phyloP scores from a whole-genome alignment of 92 coral and sea anemone genomes.

The Hydrozoanthus gracilis region DNA sequence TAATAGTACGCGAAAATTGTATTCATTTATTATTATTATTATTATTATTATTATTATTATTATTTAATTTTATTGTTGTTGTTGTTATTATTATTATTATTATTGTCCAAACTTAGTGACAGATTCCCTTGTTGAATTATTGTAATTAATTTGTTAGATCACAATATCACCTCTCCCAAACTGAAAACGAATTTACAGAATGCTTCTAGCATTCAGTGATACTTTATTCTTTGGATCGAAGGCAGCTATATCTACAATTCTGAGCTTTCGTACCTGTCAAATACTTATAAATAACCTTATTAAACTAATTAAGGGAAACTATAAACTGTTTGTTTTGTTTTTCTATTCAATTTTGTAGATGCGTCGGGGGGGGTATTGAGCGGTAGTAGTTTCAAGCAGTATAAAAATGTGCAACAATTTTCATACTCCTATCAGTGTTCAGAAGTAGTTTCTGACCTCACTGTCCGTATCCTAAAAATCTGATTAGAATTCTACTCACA shows the following conservation, averaged over 20 bases:
- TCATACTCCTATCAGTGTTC: constrained; percentile 5
- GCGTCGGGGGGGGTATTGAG: constrained; percentile 9
- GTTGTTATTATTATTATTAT: not conserved
- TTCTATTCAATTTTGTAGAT: constrained; percentile 1
- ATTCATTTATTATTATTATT: too few species aligned
- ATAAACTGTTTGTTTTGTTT: constrained; percentile 1
- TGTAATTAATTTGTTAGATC: constrained; percentile 1
- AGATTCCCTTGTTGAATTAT: constrained; percentile 3
- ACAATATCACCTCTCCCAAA: constrained; percentile 5
- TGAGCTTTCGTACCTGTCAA: constrained; percentile 6
- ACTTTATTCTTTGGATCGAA: not conserved
- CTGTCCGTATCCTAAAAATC: constrained; percentile 5
- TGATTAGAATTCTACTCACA: constrained; percentile 3
- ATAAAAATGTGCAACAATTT: constrained; percentile 1
- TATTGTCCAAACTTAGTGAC: constrained; percentile 4
- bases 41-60: too few species aligned
- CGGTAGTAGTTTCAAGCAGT: constrained; percentile 6
- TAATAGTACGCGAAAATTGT: too few species aligned
- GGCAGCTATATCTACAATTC: constrained; percentile 2
- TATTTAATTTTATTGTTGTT: not conserved
- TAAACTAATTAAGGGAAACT: constrained; percentile 2
- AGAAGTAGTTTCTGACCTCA: constrained; percentile 5
- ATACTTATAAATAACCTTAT: constrained; percentile 1
- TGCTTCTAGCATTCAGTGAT: constrained; percentile 5
- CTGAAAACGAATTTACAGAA: constrained; percentile 3